Conservation (phyloP, 2,797 vertebrate genomes). For the Coilia nasus region DNA sequence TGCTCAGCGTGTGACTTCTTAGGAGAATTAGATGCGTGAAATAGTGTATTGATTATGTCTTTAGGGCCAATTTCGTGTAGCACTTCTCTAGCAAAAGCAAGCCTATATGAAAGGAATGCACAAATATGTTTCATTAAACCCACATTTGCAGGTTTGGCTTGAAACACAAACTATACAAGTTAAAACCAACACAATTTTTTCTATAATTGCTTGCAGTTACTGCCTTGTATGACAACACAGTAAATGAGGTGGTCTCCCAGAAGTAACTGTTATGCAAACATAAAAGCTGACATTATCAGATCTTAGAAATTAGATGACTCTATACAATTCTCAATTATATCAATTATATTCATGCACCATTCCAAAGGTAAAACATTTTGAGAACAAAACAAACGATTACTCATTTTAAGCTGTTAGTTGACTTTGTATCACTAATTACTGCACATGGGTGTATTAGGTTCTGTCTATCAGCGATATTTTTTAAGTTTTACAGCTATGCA, state of each 20-base stretch:
- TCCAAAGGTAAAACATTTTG: neutral
- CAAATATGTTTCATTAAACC: neutral
- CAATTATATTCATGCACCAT: neutral
- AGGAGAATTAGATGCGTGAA: slow-evolving; percentile 23
- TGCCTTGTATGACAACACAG: neutral
- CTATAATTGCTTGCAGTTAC: neutral
- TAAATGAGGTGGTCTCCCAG: neutral
- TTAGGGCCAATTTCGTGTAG: slow-evolving; percentile 1
- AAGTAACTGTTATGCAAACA: neutral
- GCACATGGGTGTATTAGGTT: neutral
- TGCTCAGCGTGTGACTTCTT: slow-evolving; percentile 19
- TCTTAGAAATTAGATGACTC: neutral
- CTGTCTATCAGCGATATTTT: too few species aligned
- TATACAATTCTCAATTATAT: neutral
- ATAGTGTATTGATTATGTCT: slow-evolving; percentile 21
- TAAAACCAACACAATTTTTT: neutral
- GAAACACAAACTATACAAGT: neutral
- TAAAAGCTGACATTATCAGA: neutral
- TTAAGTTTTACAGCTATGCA: too few species aligned
- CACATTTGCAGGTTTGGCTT: neutral
- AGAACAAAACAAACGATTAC: neutral
- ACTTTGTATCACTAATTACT: neutral
- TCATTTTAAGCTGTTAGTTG: neutral
- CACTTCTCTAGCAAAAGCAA: neutral
- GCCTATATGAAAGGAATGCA: neutral